Percentiles rank a stretch among this genome's conserved stretches.
phyloP scores from a whole-genome alignment of 2,888 invertebrate genomes.

The Campoplex capitator region DNA sequence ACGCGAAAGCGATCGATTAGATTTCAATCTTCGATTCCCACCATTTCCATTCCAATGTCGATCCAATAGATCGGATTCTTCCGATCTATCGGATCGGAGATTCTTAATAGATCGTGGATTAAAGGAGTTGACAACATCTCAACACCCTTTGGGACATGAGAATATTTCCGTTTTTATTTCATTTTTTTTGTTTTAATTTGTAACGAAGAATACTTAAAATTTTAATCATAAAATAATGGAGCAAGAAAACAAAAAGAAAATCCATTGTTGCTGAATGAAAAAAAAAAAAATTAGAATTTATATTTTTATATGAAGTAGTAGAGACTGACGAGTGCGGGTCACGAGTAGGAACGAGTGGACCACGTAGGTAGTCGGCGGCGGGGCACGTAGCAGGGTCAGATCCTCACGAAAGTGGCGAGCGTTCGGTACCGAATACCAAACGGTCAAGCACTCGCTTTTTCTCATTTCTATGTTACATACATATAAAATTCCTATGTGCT shows the following conservation, averaged over 20 bases:
- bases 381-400: slow-evolving; percentile 76
- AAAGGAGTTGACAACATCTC: background rate
- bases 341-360: slow-evolving; percentile 61
- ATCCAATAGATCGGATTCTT: background rate
- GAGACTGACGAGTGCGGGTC: slow-evolving; percentile 38
- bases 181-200: background rate
- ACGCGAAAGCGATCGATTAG: background rate
- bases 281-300: slow-evolving; percentile 20
- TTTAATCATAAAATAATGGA: background rate
- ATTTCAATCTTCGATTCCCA: background rate
- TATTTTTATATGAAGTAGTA: slow-evolving; percentile 10
- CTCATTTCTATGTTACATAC: slow-evolving; percentile 39
- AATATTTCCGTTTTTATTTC: background rate
- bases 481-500: background rate
- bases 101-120: background rate
- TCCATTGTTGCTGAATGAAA: background rate
- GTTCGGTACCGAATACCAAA: slow-evolving; percentile 84
- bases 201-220: background rate
- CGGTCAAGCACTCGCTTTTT: slow-evolving; percentile 71
- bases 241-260: slow-evolving; percentile 14
- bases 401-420: slow-evolving; percentile 82
- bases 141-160: too few relatives aligned
- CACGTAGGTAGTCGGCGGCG: slow-evolving; percentile 72
- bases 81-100: too few relatives aligned
- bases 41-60: background rate